A percentile compares a stretch with the other conserved stretches of the same genome.
Evolutionary conservation across 2,888 invertebrate species (phyloP).

Genomic region (Geotrupes spiniger): DNA sequence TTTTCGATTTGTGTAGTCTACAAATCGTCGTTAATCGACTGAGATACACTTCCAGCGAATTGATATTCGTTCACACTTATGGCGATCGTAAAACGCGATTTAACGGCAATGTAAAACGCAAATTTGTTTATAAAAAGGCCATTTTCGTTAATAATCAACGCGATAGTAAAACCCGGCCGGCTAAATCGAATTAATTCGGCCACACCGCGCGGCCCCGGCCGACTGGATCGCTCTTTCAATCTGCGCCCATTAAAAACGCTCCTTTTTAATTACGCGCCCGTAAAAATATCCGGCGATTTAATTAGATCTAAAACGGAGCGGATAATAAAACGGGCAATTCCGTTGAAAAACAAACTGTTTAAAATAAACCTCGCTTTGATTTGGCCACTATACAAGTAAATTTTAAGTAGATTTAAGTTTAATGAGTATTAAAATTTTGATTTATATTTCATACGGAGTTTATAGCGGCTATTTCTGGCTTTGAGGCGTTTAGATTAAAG

Average conservation of each 20-base stretch:
- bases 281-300: not conserved
- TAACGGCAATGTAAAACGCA: conserved; percentile 24
- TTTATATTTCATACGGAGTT: conserved; percentile 33
- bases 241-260: not conserved
- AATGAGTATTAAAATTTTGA: conserved; percentile 34
- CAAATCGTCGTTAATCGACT: conserved; percentile 18
- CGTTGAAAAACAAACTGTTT: conserved; percentile 22
- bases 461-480: conserved; percentile 29
- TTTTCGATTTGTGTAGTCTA: conserved; percentile 4
- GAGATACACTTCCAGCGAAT: conserved; percentile 18
- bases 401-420: conserved; percentile 17
- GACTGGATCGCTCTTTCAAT: not conserved
- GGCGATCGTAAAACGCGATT: conserved; percentile 19
- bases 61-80: conserved; percentile 19
- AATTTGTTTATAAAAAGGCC: conserved; percentile 28
- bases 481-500: conserved; percentile 22
- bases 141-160: conserved; percentile 23
- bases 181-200: conserved; percentile 14
- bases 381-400: conserved; percentile 18
- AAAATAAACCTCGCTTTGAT: conserved; percentile 27
- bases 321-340: conserved; percentile 31
- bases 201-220: not conserved
- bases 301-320: conserved; percentile 13
- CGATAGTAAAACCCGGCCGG: conserved; percentile 18
- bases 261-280: not conserved